phyloP scores from a whole-genome alignment of 2,113 vertebrate species.

The cattle (Bos taurus) region ARS-UCD2.0 NC_037332.1:104543001-104543500 shows the following conservation, averaged over 20 bases:
- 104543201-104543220: background rate
- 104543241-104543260: background rate
- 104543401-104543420: background rate
- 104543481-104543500: background rate
- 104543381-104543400: background rate
- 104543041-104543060: slow-evolving; percentile 26
- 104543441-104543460: background rate
- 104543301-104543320: background rate
- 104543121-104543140: background rate
- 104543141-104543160: background rate
- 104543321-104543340: background rate
- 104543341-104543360: background rate
- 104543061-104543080: background rate
- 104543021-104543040: slow-evolving; percentile 2
- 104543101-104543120: background rate
- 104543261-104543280: background rate
- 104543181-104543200: background rate
- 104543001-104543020: slow-evolving; percentile 45
- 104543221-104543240: background rate
- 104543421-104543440: background rate
- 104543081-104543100: background rate
- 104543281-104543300: background rate
- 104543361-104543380: background rate
- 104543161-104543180: background rate
- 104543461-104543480: background rate